Evolutionary conservation across 2,797 vertebrate species (phyloP).

Genomic region (Tiaroga cobitis): DNA sequence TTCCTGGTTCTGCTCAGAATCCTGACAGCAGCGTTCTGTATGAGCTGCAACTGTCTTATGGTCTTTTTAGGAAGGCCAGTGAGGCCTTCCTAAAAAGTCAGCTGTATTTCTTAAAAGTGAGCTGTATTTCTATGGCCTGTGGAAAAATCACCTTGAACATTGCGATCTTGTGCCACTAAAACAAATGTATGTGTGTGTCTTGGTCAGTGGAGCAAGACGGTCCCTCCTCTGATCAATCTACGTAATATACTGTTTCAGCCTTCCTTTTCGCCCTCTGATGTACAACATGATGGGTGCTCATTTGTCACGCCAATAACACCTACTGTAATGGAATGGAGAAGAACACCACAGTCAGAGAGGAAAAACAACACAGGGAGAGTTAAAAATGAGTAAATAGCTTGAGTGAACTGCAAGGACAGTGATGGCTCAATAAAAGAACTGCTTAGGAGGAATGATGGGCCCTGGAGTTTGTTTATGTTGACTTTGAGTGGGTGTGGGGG

Average conservation of each 20-base stretch:
- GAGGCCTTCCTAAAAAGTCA: too few species aligned
- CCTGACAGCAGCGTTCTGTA: too few species aligned
- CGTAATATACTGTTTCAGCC: slow-evolving; percentile 43
- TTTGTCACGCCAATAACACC: slow-evolving; percentile 66
- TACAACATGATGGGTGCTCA: slow-evolving; percentile 65
- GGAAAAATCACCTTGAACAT: slow-evolving; percentile 46
- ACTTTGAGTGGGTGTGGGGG: background rate
- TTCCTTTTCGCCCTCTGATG: slow-evolving; percentile 62
- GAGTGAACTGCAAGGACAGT: slow-evolving; percentile 71
- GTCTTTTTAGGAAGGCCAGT: too few species aligned
- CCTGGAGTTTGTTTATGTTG: slow-evolving; percentile 24
- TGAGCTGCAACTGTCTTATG: too few species aligned
- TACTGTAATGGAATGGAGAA: slow-evolving; percentile 34
- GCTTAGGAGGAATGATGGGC: slow-evolving; percentile 50
- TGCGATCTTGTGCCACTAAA: slow-evolving; percentile 40
- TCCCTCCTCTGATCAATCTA: slow-evolving; percentile 57
- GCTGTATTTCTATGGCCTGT: slow-evolving; percentile 41
- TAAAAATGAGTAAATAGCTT: slow-evolving; percentile 69
- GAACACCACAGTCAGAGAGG: background rate
- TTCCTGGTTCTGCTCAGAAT: too few species aligned
- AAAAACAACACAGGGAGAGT: slow-evolving; percentile 59
- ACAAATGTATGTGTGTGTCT: slow-evolving; percentile 57
- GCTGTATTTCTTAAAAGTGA: slow-evolving; percentile 31
- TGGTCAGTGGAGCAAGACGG: slow-evolving; percentile 53
- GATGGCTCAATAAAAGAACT: slow-evolving; percentile 71